phyloP scores from a whole-genome alignment of 2,113 vertebrate genomes.

The Oxyruncus cristatus region DNA sequence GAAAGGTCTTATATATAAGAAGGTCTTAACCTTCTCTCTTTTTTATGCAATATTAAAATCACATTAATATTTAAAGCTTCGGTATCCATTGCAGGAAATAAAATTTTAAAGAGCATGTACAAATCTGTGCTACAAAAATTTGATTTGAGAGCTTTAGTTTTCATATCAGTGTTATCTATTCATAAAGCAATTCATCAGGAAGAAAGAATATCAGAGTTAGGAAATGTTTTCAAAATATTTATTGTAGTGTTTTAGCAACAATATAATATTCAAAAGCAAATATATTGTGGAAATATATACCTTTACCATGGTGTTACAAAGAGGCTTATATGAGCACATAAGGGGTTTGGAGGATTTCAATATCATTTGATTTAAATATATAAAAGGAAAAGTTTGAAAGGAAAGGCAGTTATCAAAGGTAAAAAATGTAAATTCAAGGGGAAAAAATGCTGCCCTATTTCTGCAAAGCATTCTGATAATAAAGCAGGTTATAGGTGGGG shows the following conservation, averaged over 20 bases:
- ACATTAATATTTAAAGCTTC: slow-evolving; percentile 59
- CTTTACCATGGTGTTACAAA: background rate
- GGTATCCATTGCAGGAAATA: slow-evolving; percentile 24
- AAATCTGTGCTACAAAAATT: slow-evolving; percentile 17
- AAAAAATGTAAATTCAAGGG: background rate
- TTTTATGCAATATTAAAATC: slow-evolving; percentile 58
- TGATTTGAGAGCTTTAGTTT: slow-evolving; percentile 26
- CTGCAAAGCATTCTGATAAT: background rate
- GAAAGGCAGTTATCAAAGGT: background rate
- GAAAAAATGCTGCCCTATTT: background rate
- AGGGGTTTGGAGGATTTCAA: background rate
- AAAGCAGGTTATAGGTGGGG: background rate
- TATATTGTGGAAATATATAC: background rate
- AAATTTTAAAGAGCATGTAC: slow-evolving; percentile 52
- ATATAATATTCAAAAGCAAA: background rate
- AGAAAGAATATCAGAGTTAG: background rate
- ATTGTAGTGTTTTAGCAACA: background rate
- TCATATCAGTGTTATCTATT: background rate
- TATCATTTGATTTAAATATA: background rate
- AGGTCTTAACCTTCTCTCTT: slow-evolving; percentile 52
- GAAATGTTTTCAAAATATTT: slow-evolving; percentile 9
- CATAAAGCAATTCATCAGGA: background rate
- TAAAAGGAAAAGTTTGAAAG: background rate
- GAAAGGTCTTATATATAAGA: background rate
- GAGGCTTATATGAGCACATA: background rate